These are phyloP conservation scores for Campoletis sonorensis DNA, from an alignment of 1,140 invertebrate genomes.

Conservation along the genomic window DNA sequence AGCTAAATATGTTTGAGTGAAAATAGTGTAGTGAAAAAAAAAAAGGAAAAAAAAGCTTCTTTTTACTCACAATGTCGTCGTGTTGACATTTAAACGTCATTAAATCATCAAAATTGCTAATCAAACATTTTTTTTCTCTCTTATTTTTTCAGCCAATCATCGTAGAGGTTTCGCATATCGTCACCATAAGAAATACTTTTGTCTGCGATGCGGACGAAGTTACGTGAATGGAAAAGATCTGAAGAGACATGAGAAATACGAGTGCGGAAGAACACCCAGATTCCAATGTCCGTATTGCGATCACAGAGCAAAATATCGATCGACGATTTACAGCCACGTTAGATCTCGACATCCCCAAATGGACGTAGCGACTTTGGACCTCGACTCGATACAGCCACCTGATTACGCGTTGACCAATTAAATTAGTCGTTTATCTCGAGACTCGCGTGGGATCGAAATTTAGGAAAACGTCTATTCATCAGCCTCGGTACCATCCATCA, in stretches of 20 bases:
- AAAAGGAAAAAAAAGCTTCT: neutral
- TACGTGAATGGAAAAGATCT: slow-evolving; percentile 55
- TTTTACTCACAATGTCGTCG: neutral
- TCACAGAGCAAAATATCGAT: slow-evolving; percentile 55
- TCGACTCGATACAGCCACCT: neutral
- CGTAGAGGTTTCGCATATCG: neutral
- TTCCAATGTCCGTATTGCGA: slow-evolving; percentile 74
- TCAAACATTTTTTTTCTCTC: neutral
- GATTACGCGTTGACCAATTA: neutral
- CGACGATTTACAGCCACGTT: slow-evolving; percentile 52
- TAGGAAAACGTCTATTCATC: too few relatives aligned
- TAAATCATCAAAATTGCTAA: neutral
- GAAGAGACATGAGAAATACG: slow-evolving; percentile 72
- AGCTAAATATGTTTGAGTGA: neutral
- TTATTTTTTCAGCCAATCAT: slow-evolving; percentile 24
- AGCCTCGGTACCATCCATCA: too few relatives aligned
- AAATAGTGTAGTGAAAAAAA: neutral
- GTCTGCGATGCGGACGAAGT: slow-evolving; percentile 29
- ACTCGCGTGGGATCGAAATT: neutral
- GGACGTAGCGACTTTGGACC: slow-evolving; percentile 28
- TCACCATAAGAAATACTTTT: slow-evolving; percentile 4
- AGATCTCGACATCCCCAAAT: slow-evolving; percentile 46
- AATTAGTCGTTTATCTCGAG: neutral
- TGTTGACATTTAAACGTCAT: neutral
- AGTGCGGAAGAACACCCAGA: slow-evolving; percentile 76